phyloP scores from a whole-genome alignment of 2,888 invertebrate genomes.

The Lutraria lutraria region DNA sequence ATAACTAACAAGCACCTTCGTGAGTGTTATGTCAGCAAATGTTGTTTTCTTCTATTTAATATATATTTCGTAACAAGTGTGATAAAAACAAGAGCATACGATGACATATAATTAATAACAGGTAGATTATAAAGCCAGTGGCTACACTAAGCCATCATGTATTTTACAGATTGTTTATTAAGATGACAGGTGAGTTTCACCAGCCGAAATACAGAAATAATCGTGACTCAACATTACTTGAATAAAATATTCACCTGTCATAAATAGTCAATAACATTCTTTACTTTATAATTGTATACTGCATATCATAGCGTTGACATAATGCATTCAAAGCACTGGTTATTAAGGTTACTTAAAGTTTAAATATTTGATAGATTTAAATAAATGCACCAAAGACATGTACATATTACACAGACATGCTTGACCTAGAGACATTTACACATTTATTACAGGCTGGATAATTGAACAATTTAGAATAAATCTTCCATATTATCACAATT shows the following conservation, averaged over 20 bases:
- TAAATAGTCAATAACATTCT: neutral
- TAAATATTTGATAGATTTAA: neutral
- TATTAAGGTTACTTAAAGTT: neutral
- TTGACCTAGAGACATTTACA: constrained; percentile 1
- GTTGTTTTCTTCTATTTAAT: constrained; percentile 8
- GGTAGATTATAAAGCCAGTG: constrained; percentile 15
- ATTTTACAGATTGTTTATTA: neutral
- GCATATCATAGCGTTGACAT: neutral
- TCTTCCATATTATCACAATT: neutral
- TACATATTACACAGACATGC: neutral
- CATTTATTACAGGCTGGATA: neutral
- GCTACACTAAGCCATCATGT: neutral
- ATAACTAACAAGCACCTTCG: constrained; percentile 10
- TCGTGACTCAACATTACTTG: neutral
- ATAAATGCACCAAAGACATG: neutral
- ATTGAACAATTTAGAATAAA: neutral
- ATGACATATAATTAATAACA: neutral
- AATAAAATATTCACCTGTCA: neutral
- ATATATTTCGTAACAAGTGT: neutral
- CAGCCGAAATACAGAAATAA: neutral
- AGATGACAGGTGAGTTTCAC: neutral
- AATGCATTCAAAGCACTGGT: neutral
- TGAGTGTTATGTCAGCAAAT: neutral
- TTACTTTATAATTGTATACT: neutral
- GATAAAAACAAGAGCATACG: neutral